Evolutionary conservation across 2,797 vertebrate genomes (phyloP), one percentile per base, ranked within the genome.

Genomic region (Apodemus agrarius): DNA sequence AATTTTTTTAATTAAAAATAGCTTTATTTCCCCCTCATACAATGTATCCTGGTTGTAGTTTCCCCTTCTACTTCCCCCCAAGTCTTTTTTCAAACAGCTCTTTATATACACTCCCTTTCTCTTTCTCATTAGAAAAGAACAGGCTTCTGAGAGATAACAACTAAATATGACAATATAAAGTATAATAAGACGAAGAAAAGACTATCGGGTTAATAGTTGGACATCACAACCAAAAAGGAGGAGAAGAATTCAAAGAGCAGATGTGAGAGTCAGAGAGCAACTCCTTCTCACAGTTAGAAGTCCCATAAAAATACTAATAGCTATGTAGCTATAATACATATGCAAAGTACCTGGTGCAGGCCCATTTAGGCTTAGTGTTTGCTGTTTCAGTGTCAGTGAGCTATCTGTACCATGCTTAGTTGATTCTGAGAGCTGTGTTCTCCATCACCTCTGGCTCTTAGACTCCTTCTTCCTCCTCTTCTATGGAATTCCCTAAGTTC

Each of bases 1-100:
- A 94, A 61, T 72, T 85, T 46, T 65, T 67, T 86, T n/a, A 52
- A 52, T 69, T 6, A 43, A 69, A 69, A 86, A 26, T n/a, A 24
- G 29, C 13, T 49, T 67, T 6, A 49, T 16, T 65, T 12, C 10
- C 16, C 10, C 16, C 34, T 85, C 6, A 16, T 49, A 0, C 10
- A 49, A 24, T 24, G 9, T 49, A 52, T 52, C 31, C 31, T 26
- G 21, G 4, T 86, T 67, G 34, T 52, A 67, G 63, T 52, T 49
- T 8, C 21, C 3, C 10, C 19, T 14, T 6, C 83, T 22, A n/a
- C 19, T n/a, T 1, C 46, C 1, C 4, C 46, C 40, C 40, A 2
- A 46, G 40, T 43, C 40, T 1, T 83, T 26, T 1, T 4, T 1
- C 11, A 6, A 4, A 65, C 26, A 4, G 8, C 10, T 46, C 10